Conservation (phyloP, 2,888 invertebrate species). For the Polydrusus tereticollis region DNA sequence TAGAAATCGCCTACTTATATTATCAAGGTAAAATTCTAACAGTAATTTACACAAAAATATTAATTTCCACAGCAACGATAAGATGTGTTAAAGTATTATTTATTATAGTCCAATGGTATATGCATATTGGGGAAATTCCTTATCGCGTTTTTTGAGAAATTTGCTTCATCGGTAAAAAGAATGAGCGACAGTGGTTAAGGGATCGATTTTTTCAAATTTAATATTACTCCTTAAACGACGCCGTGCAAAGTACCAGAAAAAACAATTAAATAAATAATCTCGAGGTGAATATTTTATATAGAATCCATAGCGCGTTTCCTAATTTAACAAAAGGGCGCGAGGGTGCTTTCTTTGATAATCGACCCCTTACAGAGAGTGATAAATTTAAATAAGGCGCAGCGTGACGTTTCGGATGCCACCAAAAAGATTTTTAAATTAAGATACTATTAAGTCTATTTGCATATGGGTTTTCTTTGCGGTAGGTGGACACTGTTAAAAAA, state of each 20-base stretch:
- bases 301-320: background rate
- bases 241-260: background rate
- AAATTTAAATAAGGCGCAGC: slow-evolving; percentile 24
- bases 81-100: too few species aligned
- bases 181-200: background rate
- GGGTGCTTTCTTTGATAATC: slow-evolving; percentile 10
- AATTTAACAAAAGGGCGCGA: slow-evolving; percentile 4
- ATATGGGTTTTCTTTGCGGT: slow-evolving; percentile 14
- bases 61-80: too few species aligned
- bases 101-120: too few species aligned
- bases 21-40: too few species aligned
- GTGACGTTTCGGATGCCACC: slow-evolving; percentile 1
- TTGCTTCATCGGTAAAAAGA: too few species aligned
- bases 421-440: slow-evolving; percentile 25
- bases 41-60: too few species aligned
- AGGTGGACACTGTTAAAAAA: background rate
- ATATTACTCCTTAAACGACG: too few species aligned
- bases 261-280: background rate
- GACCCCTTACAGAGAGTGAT: slow-evolving; percentile 16
- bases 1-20: too few species aligned
- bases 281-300: background rate
- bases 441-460: slow-evolving; percentile 23
- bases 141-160: too few species aligned
- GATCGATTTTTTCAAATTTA: too few species aligned
- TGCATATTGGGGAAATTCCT: too few species aligned